phyloP scores from a whole-genome alignment of 2,797 vertebrate species.

The Emys orbicularis region DNA sequence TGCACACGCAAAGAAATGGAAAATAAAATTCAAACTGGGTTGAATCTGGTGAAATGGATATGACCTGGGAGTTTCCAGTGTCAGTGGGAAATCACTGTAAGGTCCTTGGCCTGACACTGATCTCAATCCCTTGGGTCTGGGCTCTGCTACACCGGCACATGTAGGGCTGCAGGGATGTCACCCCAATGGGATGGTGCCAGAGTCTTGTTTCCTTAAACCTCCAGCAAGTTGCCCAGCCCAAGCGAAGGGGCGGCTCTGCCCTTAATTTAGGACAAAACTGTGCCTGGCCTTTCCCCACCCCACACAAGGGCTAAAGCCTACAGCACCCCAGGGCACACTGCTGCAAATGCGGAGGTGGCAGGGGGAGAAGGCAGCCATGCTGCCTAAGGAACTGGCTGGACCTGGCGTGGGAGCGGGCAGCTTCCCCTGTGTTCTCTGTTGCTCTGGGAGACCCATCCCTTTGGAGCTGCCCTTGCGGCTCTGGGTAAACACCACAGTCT shows the following conservation, averaged over 20 bases:
- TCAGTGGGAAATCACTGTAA: neutral
- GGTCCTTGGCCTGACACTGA: neutral
- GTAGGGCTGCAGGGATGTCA: neutral
- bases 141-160: neutral
- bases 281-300: neutral
- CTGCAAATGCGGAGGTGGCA: rapidly evolving
- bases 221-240: neutral
- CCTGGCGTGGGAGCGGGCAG: rapidly evolving
- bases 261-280: rapidly evolving
- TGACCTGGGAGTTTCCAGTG: neutral
- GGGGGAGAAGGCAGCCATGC: neutral
- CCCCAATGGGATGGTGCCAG: neutral
- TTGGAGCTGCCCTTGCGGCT: neutral
- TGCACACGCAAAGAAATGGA: neutral
- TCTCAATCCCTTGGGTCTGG: neutral
- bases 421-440: neutral
- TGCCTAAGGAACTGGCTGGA: rapidly evolving
- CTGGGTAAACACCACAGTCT: neutral
- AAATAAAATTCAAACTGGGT: rapidly evolving
- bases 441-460: rapidly evolving
- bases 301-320: neutral
- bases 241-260: neutral
- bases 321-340: rapidly evolving
- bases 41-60: rapidly evolving
- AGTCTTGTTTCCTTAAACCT: neutral